Base-by-base conservation (phyloP, 1,140 invertebrate genomes). In the Ips typographus region DNA sequence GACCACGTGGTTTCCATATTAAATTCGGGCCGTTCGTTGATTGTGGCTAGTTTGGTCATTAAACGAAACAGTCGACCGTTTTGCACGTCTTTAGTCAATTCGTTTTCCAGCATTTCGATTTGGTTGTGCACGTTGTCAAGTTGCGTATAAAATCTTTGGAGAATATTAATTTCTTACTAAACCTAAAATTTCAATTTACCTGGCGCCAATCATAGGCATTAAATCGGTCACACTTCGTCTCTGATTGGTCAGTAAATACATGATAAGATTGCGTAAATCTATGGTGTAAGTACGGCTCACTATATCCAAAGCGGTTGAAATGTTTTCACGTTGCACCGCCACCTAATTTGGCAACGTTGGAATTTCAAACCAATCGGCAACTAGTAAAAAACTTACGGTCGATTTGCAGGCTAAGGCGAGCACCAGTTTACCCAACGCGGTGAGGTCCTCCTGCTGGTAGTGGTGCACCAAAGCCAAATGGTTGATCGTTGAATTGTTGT, bases 191-290 rank as follows among this genome's bases (percentile, higher is more conserved):
- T 2, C 6, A 37, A 6, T 47, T 57, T 37, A 70, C 68, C 68
- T 65, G 4, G 96, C 96, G 44, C 97, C 97, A 77, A 99, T 98
- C 94, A 98, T 98, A 5, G 96, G 96, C 97, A 99, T 98, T 69
- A 98, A 86, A 83, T 99, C 96, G 73, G 95, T 96, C 22, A 99
- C 91, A 72, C 88, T 92, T 75, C 92, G 88, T 73, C 89, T 84
- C 64, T 86, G 88, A 73, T 85, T 87, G 7, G 91, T 87, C 72
- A 95, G 83, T 75, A 95, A 83, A 81, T 95, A 95, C 94, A 96
- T 84, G 75, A 98, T 94, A 53, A 98, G 85, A 82, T 98, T 97
- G 78, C 94, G 89, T 74, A 99, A 87, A 85, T 99, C 96, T 36
- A 89, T 83, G 40, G 96, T 94, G 80, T 98, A 98, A 73, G 92